Conservation (phyloP, 2,797 vertebrate genomes). For the Neostethus bicornis region DNA sequence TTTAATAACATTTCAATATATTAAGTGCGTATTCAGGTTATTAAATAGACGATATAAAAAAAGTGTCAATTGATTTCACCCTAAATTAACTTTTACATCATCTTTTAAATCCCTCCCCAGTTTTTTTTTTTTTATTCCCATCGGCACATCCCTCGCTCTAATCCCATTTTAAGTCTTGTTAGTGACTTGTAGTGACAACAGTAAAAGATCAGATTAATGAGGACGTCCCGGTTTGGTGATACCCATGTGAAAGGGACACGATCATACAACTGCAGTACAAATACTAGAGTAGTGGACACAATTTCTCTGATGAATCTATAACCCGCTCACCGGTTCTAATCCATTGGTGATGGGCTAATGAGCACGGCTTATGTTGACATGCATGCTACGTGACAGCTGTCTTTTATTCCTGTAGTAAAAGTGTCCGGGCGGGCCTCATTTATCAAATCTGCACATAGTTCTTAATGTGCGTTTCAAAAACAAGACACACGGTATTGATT, state of each 20-base stretch:
- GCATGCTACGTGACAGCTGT: slow-evolving; percentile 19
- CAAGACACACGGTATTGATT: slow-evolving; percentile 13
- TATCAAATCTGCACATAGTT: slow-evolving; percentile 3
- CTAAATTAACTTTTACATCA: slow-evolving; percentile 13
- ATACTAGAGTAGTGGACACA: slow-evolving; percentile 26
- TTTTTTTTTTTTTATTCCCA: not conserved
- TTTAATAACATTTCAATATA: no score
- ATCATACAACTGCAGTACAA: slow-evolving; percentile 19
- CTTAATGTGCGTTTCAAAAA: slow-evolving; percentile 12
- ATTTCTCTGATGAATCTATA: slow-evolving; percentile 56
- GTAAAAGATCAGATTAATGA: slow-evolving; percentile 38
- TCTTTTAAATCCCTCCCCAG: slow-evolving; percentile 14
- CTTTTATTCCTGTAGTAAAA: slow-evolving; percentile 24
- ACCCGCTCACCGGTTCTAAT: slow-evolving; percentile 31
- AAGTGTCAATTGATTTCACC: slow-evolving; percentile 12
- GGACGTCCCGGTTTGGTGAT: slow-evolving; percentile 33
- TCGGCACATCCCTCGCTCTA: not conserved
- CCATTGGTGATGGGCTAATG: slow-evolving; percentile 24
- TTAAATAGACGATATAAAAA: no score
- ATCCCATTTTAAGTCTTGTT: slow-evolving; percentile 22
- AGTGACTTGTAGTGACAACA: slow-evolving; percentile 55
- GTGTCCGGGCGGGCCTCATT: slow-evolving; percentile 5
- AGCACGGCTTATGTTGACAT: slow-evolving; percentile 31
- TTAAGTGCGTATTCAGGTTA: no score
- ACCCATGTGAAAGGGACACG: slow-evolving; percentile 42